These are phyloP conservation scores for Tetrao urogallus DNA, from an alignment of 2,113 vertebrate genomes.

Conservation along the genomic window DNA sequence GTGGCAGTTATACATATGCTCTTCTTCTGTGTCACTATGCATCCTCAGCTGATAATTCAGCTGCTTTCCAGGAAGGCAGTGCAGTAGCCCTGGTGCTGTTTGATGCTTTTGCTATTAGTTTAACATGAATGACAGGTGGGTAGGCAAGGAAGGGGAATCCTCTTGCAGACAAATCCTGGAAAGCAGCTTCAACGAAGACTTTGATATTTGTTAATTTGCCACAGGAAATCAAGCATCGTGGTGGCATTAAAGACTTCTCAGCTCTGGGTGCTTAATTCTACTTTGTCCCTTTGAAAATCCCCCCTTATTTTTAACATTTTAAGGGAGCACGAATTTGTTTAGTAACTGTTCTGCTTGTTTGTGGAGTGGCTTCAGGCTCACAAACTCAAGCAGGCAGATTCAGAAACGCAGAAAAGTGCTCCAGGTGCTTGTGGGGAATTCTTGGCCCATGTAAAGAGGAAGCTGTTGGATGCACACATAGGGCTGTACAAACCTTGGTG, in stretches of 20 bases:
- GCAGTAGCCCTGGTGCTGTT: background rate
- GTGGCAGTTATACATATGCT: accelerated
- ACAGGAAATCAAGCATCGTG: background rate
- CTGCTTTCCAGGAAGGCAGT: background rate
- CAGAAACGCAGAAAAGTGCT: background rate
- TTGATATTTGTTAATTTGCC: background rate
- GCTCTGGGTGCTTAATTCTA: background rate
- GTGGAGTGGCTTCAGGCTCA: background rate
- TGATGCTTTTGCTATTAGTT: background rate
- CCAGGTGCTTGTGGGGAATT: background rate
- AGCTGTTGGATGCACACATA: background rate
- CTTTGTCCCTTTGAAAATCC: background rate
- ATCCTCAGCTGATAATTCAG: background rate
- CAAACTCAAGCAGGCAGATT: background rate
- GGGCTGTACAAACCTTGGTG: background rate
- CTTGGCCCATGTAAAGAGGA: background rate
- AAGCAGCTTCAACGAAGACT: background rate
- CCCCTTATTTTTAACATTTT: background rate
- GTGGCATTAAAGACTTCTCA: background rate
- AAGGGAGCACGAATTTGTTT: background rate
- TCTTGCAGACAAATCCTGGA: background rate
- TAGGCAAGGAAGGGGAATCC: background rate
- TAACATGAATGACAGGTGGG: background rate
- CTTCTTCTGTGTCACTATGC: background rate
- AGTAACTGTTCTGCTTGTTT: background rate